Evolutionary conservation across 2,888 invertebrate species (phyloP), one percentile per base, ranked within the genome.

Genomic region (Bellardia bayeri): DNA sequence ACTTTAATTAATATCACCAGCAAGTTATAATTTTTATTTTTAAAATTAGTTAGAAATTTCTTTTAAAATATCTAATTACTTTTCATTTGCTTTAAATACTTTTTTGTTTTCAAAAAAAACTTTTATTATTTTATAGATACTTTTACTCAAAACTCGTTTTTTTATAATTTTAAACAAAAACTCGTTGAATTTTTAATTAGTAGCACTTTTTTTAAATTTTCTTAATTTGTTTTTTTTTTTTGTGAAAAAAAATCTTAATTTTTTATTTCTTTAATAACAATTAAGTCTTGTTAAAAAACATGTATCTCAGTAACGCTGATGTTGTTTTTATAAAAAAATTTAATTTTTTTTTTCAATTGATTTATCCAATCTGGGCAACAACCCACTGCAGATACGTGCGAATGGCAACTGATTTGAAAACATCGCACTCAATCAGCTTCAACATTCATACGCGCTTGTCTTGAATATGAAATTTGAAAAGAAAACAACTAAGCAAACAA

Each of bases 321-420:
- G 84, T 84, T 86, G 64, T 86, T 74, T 56, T 81, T 51, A 9
- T 33, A 40, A n/a, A 40, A 40, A n/a, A 40, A 63, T 16, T 75
- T 56, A 63, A 56, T 13, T 58, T 30, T 16, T 71, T 30, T 76
- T 76, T 58, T 58, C 3, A 82, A 74, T 45, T 49, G 69, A 49
- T 76, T 72, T 78, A 78, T 78, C 82, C 81, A 85, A 87, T 82
- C 63, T 69, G 85, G 64, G 78, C 82, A 79, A 87, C 87, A 85
- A 87, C 87, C 85, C 81, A 85, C 84, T 87, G 68, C 81, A 68
- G 87, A 82, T 87, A 87, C 84, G 85, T 68, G 23, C 83, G 66
- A 86, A 86, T 69, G 80, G 58, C 86, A 76, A 86, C 86, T 86
- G 83, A 83, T 80, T 86, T 23, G 58, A 76, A 74, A 80, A 80